A percentile compares a stretch with the other conserved stretches of the same genome.
phyloP scores from a whole-genome alignment of 2,113 vertebrate genomes.

The Mobula hypostoma region DNA sequence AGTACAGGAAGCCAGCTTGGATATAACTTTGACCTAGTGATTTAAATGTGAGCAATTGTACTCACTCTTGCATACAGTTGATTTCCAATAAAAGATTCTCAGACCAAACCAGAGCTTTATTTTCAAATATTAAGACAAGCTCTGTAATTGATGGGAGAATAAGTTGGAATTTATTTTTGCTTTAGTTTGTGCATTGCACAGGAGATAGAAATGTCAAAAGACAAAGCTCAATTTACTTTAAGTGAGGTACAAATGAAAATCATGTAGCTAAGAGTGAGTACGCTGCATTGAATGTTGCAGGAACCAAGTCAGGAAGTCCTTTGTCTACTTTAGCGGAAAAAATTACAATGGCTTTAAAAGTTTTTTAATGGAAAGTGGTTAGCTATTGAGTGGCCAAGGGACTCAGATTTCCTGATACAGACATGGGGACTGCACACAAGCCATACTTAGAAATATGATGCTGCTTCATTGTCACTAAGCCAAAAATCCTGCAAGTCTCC shows the following conservation, averaged over 20 bases:
- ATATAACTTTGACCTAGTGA: background rate
- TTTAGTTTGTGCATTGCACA: background rate
- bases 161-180: background rate
- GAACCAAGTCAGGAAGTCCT: too few species aligned
- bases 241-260: background rate
- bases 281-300: background rate
- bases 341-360: too few species aligned
- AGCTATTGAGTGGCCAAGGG: background rate
- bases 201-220: background rate
- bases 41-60: background rate
- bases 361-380: too few species aligned
- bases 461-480: background rate
- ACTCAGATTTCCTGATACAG: background rate
- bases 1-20: background rate
- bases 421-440: background rate
- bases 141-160: background rate
- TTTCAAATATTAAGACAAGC: background rate
- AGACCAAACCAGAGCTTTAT: background rate
- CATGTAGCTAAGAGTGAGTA: background rate
- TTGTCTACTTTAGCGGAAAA: too few species aligned
- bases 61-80: too few species aligned
- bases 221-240: background rate
- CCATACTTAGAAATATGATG: background rate
- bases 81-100: background rate
- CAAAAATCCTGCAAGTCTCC: background rate